A percentile compares a stretch with the other conserved stretches of the same genome.
Conservation (phyloP, 2,113 vertebrate genomes). For the Stictonetta naevosa region DNA sequence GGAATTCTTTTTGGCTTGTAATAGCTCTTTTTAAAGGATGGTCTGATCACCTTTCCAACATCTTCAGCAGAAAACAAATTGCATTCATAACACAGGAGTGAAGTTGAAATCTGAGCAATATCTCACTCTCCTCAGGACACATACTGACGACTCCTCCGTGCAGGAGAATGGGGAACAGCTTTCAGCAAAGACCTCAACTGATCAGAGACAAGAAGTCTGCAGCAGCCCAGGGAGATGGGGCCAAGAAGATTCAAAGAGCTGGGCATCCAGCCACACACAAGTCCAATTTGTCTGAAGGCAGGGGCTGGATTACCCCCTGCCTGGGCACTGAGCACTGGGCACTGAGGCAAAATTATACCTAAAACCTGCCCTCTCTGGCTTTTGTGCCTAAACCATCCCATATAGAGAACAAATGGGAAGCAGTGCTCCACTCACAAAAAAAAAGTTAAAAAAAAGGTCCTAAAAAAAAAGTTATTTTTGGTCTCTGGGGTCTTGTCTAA, state of each 20-base stretch:
- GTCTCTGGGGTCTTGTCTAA: background rate
- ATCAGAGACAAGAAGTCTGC: background rate
- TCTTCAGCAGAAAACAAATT: constrained; percentile 9
- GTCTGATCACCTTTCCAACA: background rate
- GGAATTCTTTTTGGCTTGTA: constrained; percentile 12
- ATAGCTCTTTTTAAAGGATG: constrained; percentile 29
- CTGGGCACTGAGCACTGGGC: background rate
- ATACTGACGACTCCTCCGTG: background rate
- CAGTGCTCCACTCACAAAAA: accelerated
- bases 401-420: background rate
- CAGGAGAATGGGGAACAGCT: background rate
- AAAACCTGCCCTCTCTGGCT: background rate
- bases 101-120: background rate
- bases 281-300: background rate
- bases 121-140: background rate
- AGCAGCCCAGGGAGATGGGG: accelerated
- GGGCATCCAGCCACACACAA: background rate
- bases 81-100: background rate
- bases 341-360: background rate
- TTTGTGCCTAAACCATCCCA: background rate
- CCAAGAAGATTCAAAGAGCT: background rate
- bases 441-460: background rate
- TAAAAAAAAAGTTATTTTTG: background rate
- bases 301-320: background rate
- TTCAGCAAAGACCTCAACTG: background rate